Percentiles rank a stretch among this genome's conserved stretches.
Conservation (phyloP, 2,888 invertebrate genomes). For the Cetonia aurata region DNA sequence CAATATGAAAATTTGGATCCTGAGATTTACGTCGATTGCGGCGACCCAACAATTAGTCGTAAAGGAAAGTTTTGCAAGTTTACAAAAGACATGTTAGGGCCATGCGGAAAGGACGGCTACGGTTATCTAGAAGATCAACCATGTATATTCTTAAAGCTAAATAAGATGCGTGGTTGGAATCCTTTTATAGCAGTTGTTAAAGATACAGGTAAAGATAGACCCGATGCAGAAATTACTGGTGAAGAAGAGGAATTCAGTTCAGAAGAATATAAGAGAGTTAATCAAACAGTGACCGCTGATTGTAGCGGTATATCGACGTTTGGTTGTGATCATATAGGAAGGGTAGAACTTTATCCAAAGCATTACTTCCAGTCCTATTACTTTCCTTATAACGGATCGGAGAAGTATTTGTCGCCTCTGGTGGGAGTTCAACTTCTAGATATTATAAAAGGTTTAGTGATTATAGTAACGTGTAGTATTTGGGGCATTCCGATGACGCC, state of each 20-base stretch:
- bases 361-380: conserved; percentile 22
- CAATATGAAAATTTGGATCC: conserved; percentile 32
- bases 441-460: conserved; percentile 21
- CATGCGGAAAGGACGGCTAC: conserved; percentile 31
- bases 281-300: conserved; percentile 9
- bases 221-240: background rate
- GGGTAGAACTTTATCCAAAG: conserved; percentile 14
- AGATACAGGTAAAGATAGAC: background rate
- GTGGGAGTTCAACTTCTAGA: conserved; percentile 31
- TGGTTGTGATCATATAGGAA: conserved; percentile 35
- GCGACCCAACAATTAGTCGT: background rate
- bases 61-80: conserved; percentile 35
- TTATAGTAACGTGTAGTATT: conserved; percentile 25
- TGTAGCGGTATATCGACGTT: conserved; percentile 17
- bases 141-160: conserved; percentile 36
- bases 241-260: conserved; percentile 9
- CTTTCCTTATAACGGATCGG: conserved; percentile 41
- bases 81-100: conserved; percentile 30
- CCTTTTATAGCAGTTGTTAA: background rate
- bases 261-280: background rate
- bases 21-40: conserved; percentile 39
- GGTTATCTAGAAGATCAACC: conserved; percentile 35
- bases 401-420: conserved; percentile 34
- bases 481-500: conserved; percentile 14
- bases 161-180: conserved; percentile 36